Percentiles rank a stretch among this genome's conserved stretches.
Conservation (phyloP, 2,888 invertebrate genomes). For the Gisinianus flammeolus region DNA sequence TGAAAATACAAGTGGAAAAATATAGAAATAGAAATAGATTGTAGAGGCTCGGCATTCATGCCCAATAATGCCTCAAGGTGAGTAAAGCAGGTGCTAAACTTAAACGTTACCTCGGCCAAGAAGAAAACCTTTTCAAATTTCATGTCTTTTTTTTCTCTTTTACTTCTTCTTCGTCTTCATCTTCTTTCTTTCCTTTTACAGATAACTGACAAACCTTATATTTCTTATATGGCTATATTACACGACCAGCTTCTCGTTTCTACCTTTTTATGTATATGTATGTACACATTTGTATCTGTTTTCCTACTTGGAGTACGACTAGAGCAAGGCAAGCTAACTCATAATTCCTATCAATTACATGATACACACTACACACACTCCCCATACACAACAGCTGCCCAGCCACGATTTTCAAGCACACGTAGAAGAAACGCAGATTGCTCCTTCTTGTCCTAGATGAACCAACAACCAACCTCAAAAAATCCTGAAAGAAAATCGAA, state of each 20-base stretch:
- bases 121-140: background rate
- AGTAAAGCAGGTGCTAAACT: constrained; percentile 10
- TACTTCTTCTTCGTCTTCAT: background rate
- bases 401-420: no score
- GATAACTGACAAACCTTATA: background rate
- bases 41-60: background rate
- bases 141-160: background rate
- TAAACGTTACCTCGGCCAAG: background rate
- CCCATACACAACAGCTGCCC: no score
- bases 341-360: constrained; percentile 3
- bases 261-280: background rate
- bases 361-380: background rate
- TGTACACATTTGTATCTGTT: no score
- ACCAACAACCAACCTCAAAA: no score
- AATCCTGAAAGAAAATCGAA: no score
- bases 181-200: background rate
- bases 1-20: background rate
- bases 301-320: background rate
- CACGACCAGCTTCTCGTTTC: no score
- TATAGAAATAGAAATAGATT: background rate
- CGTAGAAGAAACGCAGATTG: no score
- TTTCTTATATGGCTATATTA: background rate
- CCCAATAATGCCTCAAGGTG: constrained; percentile 9
- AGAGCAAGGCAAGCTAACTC: background rate
- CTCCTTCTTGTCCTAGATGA: no score